Conservation (phyloP, 2,888 invertebrate species). For the Hirtodrosophila trivittata region DNA sequence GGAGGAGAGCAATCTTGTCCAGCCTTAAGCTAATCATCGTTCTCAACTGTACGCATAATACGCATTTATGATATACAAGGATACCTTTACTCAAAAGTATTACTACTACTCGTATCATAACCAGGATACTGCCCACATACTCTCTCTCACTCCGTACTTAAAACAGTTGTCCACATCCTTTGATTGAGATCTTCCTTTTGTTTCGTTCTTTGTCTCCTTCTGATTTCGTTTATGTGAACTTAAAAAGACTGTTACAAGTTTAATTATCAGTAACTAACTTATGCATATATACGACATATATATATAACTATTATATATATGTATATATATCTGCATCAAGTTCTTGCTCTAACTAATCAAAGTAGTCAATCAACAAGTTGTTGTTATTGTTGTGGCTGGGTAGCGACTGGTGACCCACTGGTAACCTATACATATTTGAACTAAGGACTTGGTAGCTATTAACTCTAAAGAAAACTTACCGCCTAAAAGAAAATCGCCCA, state of each 20-base stretch:
- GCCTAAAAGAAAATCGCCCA: conserved; percentile 57
- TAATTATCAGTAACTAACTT: conserved; percentile 69
- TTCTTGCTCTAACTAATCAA: conserved; percentile 72
- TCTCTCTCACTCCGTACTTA: conserved; percentile 14
- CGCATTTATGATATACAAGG: conserved; percentile 69
- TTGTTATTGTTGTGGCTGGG: conserved; percentile 45
- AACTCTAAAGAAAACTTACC: conserved; percentile 42
- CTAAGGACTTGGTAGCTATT: conserved; percentile 75
- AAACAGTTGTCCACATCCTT: conserved; percentile 16
- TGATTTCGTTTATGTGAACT: conserved; percentile 77
- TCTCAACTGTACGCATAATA: conserved; percentile 64
- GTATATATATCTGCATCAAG: conserved; percentile 36
- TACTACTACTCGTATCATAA: conserved; percentile 50
- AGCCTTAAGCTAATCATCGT: conserved; percentile 11
- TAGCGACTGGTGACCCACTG: conserved; percentile 27
- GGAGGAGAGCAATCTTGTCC: conserved; percentile 9
- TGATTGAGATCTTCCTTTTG: conserved; percentile 14
- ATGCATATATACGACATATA: conserved; percentile 9
- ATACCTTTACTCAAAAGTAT: conserved; percentile 73
- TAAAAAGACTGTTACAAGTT: conserved; percentile 83
- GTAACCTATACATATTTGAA: conserved; percentile 74
- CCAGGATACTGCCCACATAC: conserved; percentile 70
- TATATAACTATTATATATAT: conserved; percentile 29
- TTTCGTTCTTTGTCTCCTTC: conserved; percentile 44
- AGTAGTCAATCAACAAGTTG: conserved; percentile 69